phyloP scores from a whole-genome alignment of 2,797 vertebrate species.

The Clarias platycephalus region DNA sequence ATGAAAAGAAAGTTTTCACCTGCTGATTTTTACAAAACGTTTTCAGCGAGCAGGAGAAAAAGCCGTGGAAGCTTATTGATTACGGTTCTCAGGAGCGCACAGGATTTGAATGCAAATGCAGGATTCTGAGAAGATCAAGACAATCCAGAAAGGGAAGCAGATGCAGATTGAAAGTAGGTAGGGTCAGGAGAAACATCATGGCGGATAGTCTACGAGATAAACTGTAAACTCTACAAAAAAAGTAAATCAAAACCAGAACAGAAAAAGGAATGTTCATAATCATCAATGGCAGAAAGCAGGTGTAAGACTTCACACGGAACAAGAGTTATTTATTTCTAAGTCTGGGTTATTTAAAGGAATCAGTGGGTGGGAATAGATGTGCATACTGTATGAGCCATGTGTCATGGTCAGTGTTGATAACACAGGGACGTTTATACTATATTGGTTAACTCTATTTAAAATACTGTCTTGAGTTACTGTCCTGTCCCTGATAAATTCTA shows the following conservation, averaged over 20 bases:
- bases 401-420: neutral
- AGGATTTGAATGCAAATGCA: neutral
- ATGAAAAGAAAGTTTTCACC: constrained; percentile 19
- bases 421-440: neutral
- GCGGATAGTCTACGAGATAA: neutral
- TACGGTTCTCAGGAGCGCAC: neutral
- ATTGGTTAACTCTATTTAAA: neutral
- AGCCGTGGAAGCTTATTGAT: neutral
- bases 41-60: neutral
- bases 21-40: neutral
- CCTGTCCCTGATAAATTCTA: neutral
- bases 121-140: neutral
- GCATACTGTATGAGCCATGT: neutral
- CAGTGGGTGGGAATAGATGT: neutral
- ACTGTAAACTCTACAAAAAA: neutral
- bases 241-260: neutral
- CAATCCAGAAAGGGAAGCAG: neutral
- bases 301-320: neutral
- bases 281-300: neutral
- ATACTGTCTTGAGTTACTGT: neutral
- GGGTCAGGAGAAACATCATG: neutral
- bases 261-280: neutral
- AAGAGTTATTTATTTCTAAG: neutral
- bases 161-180: neutral
- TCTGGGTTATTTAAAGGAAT: neutral